Percentiles rank a stretch among this genome's conserved stretches.
phyloP scores from a whole-genome alignment of 2,113 vertebrate species.

The Cricetomys ansorgei region DNA sequence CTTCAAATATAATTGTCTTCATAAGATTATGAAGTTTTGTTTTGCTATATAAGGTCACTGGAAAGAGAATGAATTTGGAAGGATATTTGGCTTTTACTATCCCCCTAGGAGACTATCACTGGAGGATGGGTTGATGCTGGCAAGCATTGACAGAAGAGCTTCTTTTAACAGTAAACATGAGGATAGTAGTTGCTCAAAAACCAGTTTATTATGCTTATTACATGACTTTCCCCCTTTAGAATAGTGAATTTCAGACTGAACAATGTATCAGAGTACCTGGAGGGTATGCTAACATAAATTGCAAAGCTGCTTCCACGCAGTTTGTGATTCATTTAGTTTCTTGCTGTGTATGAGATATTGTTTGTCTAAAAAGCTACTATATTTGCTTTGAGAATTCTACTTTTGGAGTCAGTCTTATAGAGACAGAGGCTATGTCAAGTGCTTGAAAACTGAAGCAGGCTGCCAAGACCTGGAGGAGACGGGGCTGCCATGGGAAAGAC shows the following conservation, averaged over 20 bases:
- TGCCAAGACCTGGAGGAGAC: not conserved
- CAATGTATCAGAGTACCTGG: not conserved
- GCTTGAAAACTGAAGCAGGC: too few species aligned
- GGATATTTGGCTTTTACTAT: not conserved
- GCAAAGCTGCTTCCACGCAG: not conserved
- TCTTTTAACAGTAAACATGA: not conserved
- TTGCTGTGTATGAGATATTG: not conserved
- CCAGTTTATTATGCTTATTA: not conserved
- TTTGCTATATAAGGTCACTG: not conserved
- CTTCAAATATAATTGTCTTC: not conserved
- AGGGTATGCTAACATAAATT: not conserved
- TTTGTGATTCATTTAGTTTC: not conserved
- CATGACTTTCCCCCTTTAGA: not conserved
- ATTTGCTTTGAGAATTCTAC: not conserved
- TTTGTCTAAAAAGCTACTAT: not conserved
- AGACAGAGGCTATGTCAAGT: not conserved
- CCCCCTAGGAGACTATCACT: not conserved
- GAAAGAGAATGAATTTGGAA: not conserved
- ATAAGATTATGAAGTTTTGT: not conserved
- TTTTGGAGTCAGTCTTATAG: not conserved
- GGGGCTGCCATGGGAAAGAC: not conserved
- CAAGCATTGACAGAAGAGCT: fast-evolving
- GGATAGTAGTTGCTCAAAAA: not conserved
- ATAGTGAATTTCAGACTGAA: not conserved
- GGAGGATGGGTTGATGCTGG: not conserved